Conservation (phyloP, 2,888 invertebrate species). For the Drosophila lutescens region DNA sequence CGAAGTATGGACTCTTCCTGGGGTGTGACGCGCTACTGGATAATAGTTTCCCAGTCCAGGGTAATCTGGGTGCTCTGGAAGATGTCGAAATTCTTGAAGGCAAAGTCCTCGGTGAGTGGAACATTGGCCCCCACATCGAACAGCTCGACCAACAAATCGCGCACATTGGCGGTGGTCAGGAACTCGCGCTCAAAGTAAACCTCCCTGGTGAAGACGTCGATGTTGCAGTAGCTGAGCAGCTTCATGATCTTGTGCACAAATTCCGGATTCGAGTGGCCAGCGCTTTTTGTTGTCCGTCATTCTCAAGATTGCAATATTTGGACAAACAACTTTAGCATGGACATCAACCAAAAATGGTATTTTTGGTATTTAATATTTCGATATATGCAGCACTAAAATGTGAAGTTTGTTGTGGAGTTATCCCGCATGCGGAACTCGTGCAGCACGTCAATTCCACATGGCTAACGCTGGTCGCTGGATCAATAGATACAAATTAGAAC, state of each 20-base stretch:
- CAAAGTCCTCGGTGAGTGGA: conserved; percentile 91
- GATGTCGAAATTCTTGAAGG: conserved; percentile 89
- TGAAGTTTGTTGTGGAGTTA: too few species aligned
- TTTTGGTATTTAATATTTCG: too few species aligned
- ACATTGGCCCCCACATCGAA: conserved; percentile 87
- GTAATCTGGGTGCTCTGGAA: conserved; percentile 88
- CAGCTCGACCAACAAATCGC: conserved; percentile 85
- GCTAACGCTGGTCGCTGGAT: too few species aligned
- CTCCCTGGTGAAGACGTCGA: conserved; percentile 86
- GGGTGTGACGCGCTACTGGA: conserved; percentile 82
- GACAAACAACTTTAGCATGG: too few species aligned
- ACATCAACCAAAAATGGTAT: too few species aligned
- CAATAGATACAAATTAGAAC: too few species aligned
- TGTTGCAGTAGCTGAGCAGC: conserved; percentile 91
- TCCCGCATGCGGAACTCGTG: too few species aligned
- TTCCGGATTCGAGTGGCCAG: conserved; percentile 90
- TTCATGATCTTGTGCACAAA: conserved; percentile 92
- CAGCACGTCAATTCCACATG: too few species aligned
- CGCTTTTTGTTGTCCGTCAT: too few species aligned
- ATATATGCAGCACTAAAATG: too few species aligned
- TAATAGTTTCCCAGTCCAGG: conserved; percentile 88
- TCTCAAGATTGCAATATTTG: too few species aligned
- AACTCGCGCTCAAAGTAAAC: conserved; percentile 84
- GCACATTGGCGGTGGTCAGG: conserved; percentile 82
- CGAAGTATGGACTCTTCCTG: conserved; percentile 91